Evolutionary conservation across 2,113 vertebrate genomes (phyloP).

Genomic region (Notarius quadriscutis): DNA sequence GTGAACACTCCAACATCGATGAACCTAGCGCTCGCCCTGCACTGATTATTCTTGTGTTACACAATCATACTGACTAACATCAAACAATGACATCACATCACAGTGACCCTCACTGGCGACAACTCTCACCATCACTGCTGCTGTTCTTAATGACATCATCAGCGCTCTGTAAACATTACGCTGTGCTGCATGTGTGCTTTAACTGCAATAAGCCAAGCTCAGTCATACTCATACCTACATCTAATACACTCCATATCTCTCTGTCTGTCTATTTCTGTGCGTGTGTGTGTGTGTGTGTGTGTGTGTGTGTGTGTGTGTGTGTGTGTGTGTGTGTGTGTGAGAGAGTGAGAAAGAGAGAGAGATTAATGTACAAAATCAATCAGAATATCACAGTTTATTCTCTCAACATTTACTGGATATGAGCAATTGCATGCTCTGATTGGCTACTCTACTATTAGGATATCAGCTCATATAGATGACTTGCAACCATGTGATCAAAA

Average conservation of each 20-base stretch:
- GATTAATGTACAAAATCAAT: background rate
- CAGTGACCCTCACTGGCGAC: background rate
- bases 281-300: background rate
- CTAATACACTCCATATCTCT: background rate
- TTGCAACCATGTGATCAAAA: no score
- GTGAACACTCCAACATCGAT: no score
- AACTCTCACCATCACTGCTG: background rate
- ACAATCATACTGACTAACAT: background rate
- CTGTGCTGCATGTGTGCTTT: background rate
- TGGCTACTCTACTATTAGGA: no score
- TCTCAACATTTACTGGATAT: no score
- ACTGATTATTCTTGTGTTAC: background rate
- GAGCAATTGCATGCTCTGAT: no score
- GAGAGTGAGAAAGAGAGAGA: background rate
- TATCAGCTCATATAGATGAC: no score
- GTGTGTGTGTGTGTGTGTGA: background rate
- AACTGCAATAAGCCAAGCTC: background rate
- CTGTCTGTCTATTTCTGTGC: background rate
- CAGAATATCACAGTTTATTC: no score
- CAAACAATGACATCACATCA: background rate
- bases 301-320: background rate
- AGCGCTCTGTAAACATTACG: background rate
- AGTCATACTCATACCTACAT: background rate
- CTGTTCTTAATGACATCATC: background rate
- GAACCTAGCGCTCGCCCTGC: background rate